Evolutionary conservation across 2,888 invertebrate species (phyloP), one percentile per base, ranked within the genome.

Genomic region (Epinotia bilunana): DNA sequence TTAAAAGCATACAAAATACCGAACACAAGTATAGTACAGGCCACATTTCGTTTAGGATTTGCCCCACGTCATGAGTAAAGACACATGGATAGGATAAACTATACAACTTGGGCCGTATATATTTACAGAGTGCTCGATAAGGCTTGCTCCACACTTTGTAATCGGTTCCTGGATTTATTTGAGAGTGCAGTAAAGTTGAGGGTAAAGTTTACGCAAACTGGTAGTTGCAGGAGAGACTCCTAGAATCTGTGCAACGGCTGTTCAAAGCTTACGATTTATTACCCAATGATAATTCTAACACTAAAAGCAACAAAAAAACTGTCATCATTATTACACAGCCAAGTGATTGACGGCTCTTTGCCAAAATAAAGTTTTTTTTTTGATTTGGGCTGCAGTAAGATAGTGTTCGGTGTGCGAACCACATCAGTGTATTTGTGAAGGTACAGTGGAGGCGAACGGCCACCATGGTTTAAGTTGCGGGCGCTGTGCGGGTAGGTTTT

Each of bases 21-120:
- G 13, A 53, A 43, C 60, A 55, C 60, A 20, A 67, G 64, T 49
- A 4, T 4, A 49, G 16, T 60, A 46, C 23, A 61, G 39, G 39
- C 9, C 39, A 18, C 16, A 61, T 73, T 53, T 23, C 18, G 63
- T 61, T 69, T 58, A 9, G 33, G 63, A 70, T 74, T 63, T 68
- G 28, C 58, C 39, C 63, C 69, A 58, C 23, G 39, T 58, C 74
- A 46, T 72, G 33, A 46, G 69, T 64, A 64, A 70, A 74, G 73
- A 74, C 69, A 70, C 63, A 63, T 63, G 57, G 63, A 70, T 49
- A 70, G 57, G 63, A 70, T 49, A 70, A 69, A 74, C 74, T 70
- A 64, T 49, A 64, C 49, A 74, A 74, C 74, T 74, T 64, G 58
- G 58, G 63, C 49, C 69, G 64, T 74, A 70, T 74, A 70, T 74